Base-by-base conservation (phyloP, 2,797 vertebrate genomes). In the Myotis pilosus region DNA sequence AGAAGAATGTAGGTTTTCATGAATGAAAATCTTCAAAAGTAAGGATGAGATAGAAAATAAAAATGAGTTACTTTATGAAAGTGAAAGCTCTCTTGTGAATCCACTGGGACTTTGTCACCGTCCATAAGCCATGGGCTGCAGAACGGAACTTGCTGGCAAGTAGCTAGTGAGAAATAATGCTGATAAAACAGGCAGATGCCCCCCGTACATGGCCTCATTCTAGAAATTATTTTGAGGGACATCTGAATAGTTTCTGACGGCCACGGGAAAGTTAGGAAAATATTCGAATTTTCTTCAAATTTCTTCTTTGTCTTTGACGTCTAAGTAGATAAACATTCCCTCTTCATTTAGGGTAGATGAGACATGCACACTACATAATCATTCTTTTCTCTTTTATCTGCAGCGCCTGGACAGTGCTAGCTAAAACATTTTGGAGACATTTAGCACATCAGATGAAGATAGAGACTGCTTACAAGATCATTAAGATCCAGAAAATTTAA, bases 161-260 rank as follows among this genome's bases (percentile, higher is more conserved):
- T 51, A 87, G 47, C n/a, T 79, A 81, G 60, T 87, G 81, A 85
- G 81, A 91, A 94, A 49, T 76, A 78, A 89, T 57, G 81, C 3
- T 87, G 60, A 75, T 41, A 72, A 66, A 80, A 36, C 55, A 83
- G 28, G 41, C 89, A 36, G 87, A 66, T 85, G 36, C 8, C 25
- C 91, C 55, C 30, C 13, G 92, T 84, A 85, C 88, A 60, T 81
- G 71, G 62, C 25, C 89, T 87, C 64, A 28, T 30, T 85, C 90
- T 85, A 92, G 95, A 95, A 94, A 51, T 84, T 76, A 85, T 78
- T 91, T 88, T 95, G 92, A 95, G 55, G 51, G 89, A 93, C 80
- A 41, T 47, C 81, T 51, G 20, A 90, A 74, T 89, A 87, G 94
- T 91, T 92, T 69, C 33, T 92, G 49, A 60, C 64, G 91, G 17